phyloP scores from a whole-genome alignment of 2,797 vertebrate species.

The Spinus pinus region DNA sequence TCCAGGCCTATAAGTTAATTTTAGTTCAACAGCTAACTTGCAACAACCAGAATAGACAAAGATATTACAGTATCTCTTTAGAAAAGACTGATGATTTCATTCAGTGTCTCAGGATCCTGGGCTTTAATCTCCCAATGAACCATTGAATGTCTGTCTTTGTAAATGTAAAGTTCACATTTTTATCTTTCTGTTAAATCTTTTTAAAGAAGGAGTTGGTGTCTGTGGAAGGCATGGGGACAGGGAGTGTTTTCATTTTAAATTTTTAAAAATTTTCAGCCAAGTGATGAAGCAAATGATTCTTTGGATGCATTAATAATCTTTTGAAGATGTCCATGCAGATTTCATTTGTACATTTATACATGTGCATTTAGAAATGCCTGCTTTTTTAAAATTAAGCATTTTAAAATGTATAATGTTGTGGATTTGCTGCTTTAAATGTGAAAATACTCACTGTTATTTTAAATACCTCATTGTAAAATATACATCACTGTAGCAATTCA shows the following conservation, averaged over 20 bases:
- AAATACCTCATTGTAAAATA: neutral
- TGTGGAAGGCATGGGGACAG: neutral
- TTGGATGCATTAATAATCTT: neutral
- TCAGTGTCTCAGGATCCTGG: neutral
- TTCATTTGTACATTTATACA: neutral
- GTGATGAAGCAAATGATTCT: neutral
- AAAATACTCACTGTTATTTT: neutral
- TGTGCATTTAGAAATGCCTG: neutral
- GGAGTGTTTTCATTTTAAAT: neutral
- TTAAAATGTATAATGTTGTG: neutral
- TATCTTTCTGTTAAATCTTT: neutral
- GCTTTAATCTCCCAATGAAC: conserved; percentile 7
- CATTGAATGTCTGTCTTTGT: neutral
- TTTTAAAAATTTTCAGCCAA: neutral
- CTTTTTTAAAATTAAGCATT: neutral
- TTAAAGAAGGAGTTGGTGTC: neutral
- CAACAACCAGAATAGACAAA: neutral
- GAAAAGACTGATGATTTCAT: conserved; percentile 31
- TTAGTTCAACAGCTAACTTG: neutral
- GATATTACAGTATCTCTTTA: neutral
- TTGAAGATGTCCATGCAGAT: neutral
- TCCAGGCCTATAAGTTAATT: neutral
- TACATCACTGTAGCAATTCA: neutral
- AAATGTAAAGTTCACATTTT: conserved; percentile 4
- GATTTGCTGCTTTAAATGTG: neutral